Evolutionary conservation across 2,888 invertebrate genomes (phyloP).

Genomic region (Idaea dimidiata): DNA sequence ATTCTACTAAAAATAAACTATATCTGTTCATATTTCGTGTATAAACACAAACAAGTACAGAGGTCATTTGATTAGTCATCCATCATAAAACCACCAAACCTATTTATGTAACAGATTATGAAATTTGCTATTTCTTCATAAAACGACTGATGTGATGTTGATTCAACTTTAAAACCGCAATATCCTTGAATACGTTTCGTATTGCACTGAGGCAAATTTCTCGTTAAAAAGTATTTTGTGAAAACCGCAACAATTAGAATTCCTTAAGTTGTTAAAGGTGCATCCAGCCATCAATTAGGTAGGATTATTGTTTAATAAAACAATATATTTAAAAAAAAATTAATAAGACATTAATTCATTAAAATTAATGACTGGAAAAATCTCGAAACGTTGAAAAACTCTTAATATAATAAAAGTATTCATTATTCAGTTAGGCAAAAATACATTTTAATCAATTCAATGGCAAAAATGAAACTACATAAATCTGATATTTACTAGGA

Average conservation of each 20-base stretch:
- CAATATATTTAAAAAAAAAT: too few species aligned
- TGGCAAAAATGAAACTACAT: too few species aligned
- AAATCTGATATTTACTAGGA: too few species aligned
- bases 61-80: not conserved
- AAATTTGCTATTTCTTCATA: not conserved
- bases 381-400: too few species aligned
- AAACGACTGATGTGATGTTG: not conserved
- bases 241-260: not conserved
- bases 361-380: too few species aligned
- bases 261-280: not conserved
- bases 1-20: not conserved
- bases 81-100: not conserved
- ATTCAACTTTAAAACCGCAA: not conserved
- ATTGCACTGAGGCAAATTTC: not conserved
- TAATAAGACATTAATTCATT: too few species aligned
- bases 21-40: not conserved
- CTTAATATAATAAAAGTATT: too few species aligned
- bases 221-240: not conserved
- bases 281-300: too few species aligned
- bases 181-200: not conserved
- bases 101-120: not conserved
- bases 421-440: too few species aligned
- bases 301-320: too few species aligned
- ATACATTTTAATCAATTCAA: too few species aligned
- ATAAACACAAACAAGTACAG: not conserved